phyloP scores from a whole-genome alignment of 2,113 vertebrate species.

The Nesospiza acunhae region DNA sequence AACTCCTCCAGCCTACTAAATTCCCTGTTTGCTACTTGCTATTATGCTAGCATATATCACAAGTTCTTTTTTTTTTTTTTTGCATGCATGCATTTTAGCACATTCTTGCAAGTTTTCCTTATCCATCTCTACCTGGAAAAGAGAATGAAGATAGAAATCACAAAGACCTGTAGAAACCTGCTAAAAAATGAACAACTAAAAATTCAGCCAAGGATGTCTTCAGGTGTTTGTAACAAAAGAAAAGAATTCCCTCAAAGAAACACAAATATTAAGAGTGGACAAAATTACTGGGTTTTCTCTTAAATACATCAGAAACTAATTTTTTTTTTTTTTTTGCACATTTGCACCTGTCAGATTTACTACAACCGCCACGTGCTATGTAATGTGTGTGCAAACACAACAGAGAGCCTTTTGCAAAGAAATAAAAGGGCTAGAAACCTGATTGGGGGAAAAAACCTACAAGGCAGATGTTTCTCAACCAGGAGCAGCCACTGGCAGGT shows the following conservation, averaged over 20 bases:
- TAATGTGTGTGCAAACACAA: background rate
- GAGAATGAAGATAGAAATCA: background rate
- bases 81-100: background rate
- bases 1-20: slow-evolving; percentile 52
- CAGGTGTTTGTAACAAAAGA: background rate
- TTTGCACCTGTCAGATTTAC: background rate
- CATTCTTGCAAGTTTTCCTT: background rate
- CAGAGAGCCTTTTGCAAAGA: background rate
- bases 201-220: background rate
- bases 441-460: background rate
- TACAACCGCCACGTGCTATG: background rate
- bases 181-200: background rate
- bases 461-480: background rate
- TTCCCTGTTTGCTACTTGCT: slow-evolving; percentile 19
- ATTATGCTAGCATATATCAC: background rate
- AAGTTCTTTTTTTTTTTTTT: background rate
- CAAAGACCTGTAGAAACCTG: background rate
- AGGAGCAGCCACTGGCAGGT: background rate
- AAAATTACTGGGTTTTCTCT: background rate
- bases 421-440: background rate
- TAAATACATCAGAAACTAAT: background rate
- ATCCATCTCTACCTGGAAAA: background rate
- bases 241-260: background rate
- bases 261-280: background rate
- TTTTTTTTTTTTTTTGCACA: background rate